Percentiles rank a stretch among this genome's conserved stretches.
phyloP scores from a whole-genome alignment of 2,888 invertebrate species.

The Perdita meconis region DNA sequence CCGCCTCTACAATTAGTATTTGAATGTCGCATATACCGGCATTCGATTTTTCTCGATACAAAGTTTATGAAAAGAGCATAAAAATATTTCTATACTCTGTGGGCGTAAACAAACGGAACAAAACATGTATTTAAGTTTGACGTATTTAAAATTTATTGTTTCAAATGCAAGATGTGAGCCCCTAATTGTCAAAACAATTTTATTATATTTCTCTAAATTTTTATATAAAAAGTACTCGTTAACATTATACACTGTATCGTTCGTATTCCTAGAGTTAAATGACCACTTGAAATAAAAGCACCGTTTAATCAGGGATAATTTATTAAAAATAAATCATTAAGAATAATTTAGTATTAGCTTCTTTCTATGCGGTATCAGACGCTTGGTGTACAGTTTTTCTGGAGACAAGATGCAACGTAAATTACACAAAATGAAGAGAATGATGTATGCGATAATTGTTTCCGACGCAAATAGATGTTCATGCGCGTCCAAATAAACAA shows the following conservation, averaged over 20 bases:
- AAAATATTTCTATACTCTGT: neutral
- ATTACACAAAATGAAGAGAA: constrained; percentile 8
- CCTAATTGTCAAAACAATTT: constrained; percentile 52
- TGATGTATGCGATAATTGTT: constrained; percentile 6
- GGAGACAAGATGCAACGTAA: neutral
- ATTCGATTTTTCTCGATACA: constrained; percentile 61
- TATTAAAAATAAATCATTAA: constrained; percentile 1
- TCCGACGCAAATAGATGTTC: neutral
- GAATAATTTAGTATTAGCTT: neutral
- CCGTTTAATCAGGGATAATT: neutral
- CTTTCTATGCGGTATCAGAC: neutral
- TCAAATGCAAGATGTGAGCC: constrained; percentile 16
- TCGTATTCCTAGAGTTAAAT: constrained; percentile 28
- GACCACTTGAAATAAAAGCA: constrained; percentile 21
- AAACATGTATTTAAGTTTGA: neutral
- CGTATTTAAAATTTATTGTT: constrained; percentile 56
- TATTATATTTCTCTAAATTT: constrained; percentile 54
- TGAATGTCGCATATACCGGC: constrained; percentile 60
- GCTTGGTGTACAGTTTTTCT: neutral
- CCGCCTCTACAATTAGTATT: constrained; percentile 63
- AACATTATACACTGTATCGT: constrained; percentile 25
- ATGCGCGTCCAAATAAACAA: constrained; percentile 11
- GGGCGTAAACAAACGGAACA: neutral
- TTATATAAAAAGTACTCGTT: constrained; percentile 63
- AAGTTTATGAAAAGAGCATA: neutral